Evolutionary conservation across 2,113 vertebrate species (phyloP).

Genomic region (Clarias macrocephalus): DNA sequence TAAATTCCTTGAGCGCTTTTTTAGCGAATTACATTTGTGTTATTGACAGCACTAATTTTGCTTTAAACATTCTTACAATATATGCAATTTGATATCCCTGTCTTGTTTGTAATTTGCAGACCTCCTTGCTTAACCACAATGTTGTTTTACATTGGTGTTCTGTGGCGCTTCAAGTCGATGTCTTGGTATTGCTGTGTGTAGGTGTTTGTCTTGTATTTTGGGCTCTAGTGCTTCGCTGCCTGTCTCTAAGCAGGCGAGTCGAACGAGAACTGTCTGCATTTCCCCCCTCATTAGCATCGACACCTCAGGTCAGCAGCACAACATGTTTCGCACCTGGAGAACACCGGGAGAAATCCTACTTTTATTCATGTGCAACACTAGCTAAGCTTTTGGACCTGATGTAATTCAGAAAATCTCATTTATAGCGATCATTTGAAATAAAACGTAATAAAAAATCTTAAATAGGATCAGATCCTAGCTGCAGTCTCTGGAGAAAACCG

Average conservation of each 20-base stretch:
- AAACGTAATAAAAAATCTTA: background rate
- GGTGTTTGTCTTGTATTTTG: constrained; percentile 31
- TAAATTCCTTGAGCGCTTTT: background rate
- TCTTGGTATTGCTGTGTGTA: background rate
- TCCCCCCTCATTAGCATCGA: constrained; percentile 32
- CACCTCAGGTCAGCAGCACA: constrained; percentile 34
- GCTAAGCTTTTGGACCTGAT: background rate
- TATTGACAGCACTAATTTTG: background rate
- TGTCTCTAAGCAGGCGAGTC: constrained; percentile 33
- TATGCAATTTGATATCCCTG: background rate
- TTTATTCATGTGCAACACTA: background rate
- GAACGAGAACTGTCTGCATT: constrained; percentile 31
- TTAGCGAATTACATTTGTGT: background rate
- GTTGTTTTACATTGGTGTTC: background rate
- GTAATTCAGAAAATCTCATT: background rate
- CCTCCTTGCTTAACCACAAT: background rate
- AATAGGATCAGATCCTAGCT: background rate
- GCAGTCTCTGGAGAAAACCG: background rate
- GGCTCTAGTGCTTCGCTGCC: constrained; percentile 9
- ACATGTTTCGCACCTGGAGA: constrained; percentile 22
- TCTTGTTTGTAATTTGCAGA: background rate
- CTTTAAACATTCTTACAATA: background rate
- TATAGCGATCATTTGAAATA: background rate
- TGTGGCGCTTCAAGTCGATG: background rate
- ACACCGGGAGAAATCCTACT: background rate